phyloP scores from a whole-genome alignment of 1,140 invertebrate genomes.

The Dinoponera quadriceps region DNA sequence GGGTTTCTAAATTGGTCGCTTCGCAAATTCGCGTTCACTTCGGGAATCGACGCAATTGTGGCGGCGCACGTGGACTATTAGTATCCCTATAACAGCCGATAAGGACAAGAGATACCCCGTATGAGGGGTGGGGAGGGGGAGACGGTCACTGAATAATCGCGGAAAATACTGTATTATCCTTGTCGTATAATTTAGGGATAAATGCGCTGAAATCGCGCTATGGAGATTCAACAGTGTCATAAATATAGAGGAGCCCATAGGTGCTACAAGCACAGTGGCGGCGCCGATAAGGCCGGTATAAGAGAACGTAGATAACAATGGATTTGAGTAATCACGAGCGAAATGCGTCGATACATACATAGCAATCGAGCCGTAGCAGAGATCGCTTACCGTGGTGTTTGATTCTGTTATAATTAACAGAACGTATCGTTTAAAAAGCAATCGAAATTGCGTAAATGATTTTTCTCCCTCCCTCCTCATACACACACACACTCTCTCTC shows the following conservation, averaged over 20 bases:
- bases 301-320: conserved; percentile 58
- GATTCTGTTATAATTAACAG: conserved; percentile 10
- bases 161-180: conserved; percentile 51
- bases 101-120: conserved; percentile 20
- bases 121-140: too few relatives aligned
- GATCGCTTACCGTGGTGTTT: conserved; percentile 9
- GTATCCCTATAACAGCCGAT: not conserved
- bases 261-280: conserved; percentile 16
- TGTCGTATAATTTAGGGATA: conserved; percentile 38
- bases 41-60: conserved; percentile 36
- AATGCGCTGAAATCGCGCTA: conserved; percentile 34
- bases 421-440: conserved; percentile 26
- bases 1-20: not conserved
- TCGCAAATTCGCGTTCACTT: conserved; percentile 16
- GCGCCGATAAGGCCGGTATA: conserved; percentile 46
- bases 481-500: too few relatives aligned
- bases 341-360: conserved; percentile 25
- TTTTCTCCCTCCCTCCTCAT: not conserved
- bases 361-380: conserved; percentile 8
- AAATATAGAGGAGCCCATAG: conserved; percentile 12
- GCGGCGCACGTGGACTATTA: conserved; percentile 35
- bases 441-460: conserved; percentile 24
- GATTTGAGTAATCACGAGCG: conserved; percentile 32
- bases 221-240: conserved; percentile 36
- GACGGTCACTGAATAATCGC: conserved; percentile 37